Base-by-base conservation (phyloP, 2,113 vertebrate species). In the Oxygymnocypris stewartii region DNA sequence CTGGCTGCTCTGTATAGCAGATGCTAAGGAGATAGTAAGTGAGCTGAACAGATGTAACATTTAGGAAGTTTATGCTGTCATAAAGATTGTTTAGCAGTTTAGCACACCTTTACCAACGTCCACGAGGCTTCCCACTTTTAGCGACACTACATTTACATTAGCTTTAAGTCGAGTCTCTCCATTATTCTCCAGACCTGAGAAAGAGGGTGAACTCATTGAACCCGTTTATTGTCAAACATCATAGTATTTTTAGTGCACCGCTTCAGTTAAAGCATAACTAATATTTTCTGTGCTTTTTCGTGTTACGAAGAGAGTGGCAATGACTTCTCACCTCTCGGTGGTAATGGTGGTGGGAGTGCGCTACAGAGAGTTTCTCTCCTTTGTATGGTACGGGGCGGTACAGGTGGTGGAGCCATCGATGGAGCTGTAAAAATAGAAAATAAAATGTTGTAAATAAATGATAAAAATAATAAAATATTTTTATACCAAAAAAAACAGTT, bases 91-190 rank as follows among this genome's bases (percentile, higher is more conserved):
- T 54, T 59, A 25, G 4, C 13, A 71, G 23, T 25, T 37, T 6
- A 57, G 35, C 89, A 84, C 31, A 95, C 94, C 92, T 88, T 87
- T 89, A n/a, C 88, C 89, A 77, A 93, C 84, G 28, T 94, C 88
- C 28, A 93, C 93, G 31, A 95, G 91, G 35, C 87, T 88, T 20
- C 92, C 93, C 3, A 94, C 37, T 11, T 80, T 82, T 14, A 94
- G 67, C 0, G 90, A 94, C 31, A 95, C 67, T 0, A 95, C 91
- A 1, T 95, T 95, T 63, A 95, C 85, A 59, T 95, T 94, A 61
- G 92, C 93, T 23, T 78, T 90, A 14, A 90, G 47, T 6, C 57
- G n/a, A 76, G 10, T 87, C n/a, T 84, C 89, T 65, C 40, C 85
- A n/a, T 86, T 88, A 59, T 54, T 47, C 59, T 88, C 88, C 63